phyloP scores from a whole-genome alignment of 2,888 invertebrate species.

The Neoascia interrupta region DNA sequence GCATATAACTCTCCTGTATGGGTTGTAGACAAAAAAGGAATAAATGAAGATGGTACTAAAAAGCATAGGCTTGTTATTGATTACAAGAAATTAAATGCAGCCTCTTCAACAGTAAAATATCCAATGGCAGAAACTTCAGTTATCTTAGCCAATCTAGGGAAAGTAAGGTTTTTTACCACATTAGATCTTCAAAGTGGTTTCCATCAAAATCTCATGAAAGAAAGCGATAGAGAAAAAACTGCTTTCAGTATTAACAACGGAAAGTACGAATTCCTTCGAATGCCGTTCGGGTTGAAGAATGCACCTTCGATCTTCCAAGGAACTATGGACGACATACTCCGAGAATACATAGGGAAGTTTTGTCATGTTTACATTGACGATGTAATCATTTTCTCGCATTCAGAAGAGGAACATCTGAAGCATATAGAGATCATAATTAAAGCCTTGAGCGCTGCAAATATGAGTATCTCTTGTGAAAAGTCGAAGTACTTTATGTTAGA shows the following conservation, averaged over 20 bases:
- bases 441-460: constrained; percentile 12
- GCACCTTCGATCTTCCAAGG: constrained; percentile 10
- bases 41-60: neutral
- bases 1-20: neutral
- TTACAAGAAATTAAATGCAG: constrained; percentile 1
- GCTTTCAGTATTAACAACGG: constrained; percentile 9
- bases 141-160: constrained; percentile 1
- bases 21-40: constrained; percentile 1
- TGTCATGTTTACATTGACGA: constrained; percentile 20
- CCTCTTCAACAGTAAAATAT: neutral
- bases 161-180: neutral
- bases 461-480: constrained; percentile 29
- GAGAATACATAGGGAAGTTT: constrained; percentile 5
- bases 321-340: constrained; percentile 2
- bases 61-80: constrained; percentile 9
- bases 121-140: neutral
- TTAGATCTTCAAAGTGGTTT: constrained; percentile 5
- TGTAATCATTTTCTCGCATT: constrained; percentile 24
- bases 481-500: constrained; percentile 1
- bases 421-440: neutral
- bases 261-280: constrained; percentile 17
- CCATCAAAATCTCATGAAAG: constrained; percentile 1
- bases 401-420: neutral
- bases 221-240: neutral
- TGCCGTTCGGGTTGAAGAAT: constrained; percentile 23